Base-by-base conservation (phyloP, 1,140 invertebrate species). In the Luehdorfia chinensis region DNA sequence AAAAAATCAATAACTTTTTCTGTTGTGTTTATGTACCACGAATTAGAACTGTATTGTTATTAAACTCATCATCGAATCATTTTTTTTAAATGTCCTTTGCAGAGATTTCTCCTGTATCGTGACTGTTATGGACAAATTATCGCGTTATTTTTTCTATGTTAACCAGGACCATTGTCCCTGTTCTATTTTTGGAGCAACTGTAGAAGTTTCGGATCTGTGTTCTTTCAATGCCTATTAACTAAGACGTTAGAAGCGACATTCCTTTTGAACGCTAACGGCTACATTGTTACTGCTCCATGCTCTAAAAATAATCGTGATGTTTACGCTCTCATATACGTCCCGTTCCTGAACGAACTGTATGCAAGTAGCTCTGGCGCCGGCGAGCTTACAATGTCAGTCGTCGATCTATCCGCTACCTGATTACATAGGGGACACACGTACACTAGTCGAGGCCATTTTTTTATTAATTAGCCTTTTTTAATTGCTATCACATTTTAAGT, bases 271-370 rank as follows among this genome's bases (percentile, higher is more conserved):
- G 50, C 47, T 31, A 59, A 50, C 31, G 34, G 27, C 32, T 41
- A 43, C 65, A 66, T 67, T 59, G 43, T 60, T 59, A 64, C 51
- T 44, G 47, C 58, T 73, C 80, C 83, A 84, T 44, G 47, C 58
- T 73, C 80, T 84, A 84, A 83, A 84, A 80, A 84, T 84, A 84
- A 83, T 66, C 68, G 59, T 84, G 78, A 80, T 84, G 80, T 75
- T 83, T 77, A 78, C 60, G 52, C 51, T 67, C 59, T 68, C 70
- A 63, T 64, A 67, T 64, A 60, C 61, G 70, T 66, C 59, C 66
- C 64, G 68, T 78, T 76, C 78, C 51, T 53, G 53, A 70, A 58
- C 66, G 65, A 31, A 12, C 59, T 59, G 36, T 16, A 31, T 6
- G 19, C 45, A 57, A 51, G 65, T 65, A 68, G 63, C 37, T 57